Evolutionary conservation across 2,797 vertebrate species (phyloP), one percentile per base, ranked within the genome.

Genomic region (Hylomyscus alleni): DNA sequence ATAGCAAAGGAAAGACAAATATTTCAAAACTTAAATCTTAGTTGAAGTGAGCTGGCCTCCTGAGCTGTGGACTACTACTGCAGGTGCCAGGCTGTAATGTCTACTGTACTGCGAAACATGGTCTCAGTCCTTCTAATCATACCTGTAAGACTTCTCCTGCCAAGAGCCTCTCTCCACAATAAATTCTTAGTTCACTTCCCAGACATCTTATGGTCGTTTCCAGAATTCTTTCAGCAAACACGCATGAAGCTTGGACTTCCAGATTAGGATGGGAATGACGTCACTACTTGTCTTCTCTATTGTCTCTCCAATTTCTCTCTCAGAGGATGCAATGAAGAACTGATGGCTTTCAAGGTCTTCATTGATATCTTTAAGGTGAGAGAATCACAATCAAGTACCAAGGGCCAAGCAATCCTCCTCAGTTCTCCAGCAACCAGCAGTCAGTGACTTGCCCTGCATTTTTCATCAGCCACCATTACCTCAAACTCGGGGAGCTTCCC

Each of bases 41-140:
- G 7, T 56, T 77, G 73, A 22, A 62, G 34, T 34, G 12, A 73
- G n/a, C 3, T 47, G 34, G 3, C 20, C 13, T 50, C 13, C 52
- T 52, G 62, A 83, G 8, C 52, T 44, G 7, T 20, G n/a, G 24
- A 9, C 19, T 0, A 9, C 19, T 0, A 1, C 14, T 0, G 0
- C 14, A 1, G 5, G 10, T n/a, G 29, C 6, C 6, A 29, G 52
- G 15, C 22, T 54, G 56, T 1, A 34, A 9, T 86, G 83, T 15
- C 9, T 2, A 14, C 0, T 4, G 26, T 9, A 10, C 11, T 44
- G 56, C n/a, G 69, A 2, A 22, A 20, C 24, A 37, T 44, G 44
- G n/a, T 14, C 69, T 62, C 8, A 0, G 9, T 1, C 1, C 31
- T 13, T 24, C 7, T 2, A 24, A 29, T 22, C 20, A 4, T 0